Evolutionary conservation across 2,888 invertebrate genomes (phyloP), one percentile per base, ranked within the genome.

Genomic region (Caenorhabditis wallacei): DNA sequence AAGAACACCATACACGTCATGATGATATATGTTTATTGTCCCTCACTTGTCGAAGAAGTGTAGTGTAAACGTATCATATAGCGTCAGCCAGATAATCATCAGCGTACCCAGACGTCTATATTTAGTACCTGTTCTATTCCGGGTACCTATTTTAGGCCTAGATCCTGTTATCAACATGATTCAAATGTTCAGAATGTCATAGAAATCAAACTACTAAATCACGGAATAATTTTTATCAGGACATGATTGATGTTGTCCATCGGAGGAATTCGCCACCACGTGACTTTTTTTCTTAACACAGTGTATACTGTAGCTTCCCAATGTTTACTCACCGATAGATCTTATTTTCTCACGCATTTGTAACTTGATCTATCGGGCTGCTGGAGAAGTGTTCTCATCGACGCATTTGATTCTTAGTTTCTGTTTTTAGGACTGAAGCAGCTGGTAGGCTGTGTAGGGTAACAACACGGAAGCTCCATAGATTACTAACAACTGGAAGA

Each of bases 331-430:
- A 35, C 51, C n/a, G 51, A 66, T 66, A 35, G 35, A 66, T 66
- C 64, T 8, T 48, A 13, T 26, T 24, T 63, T 46, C 26, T n/a
- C 46, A 26, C 51, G 63, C 30, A 63, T 63, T 66, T 66, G 51
- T 66, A 35, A 66, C 53, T 66, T 66, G 64, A 66, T 66, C 64
- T 48, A 48, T 63, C 63, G 37, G 46, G 8, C 30, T 30, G 3
- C 24, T 24, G n/a, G 35, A 53, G 37, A 66, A 66, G 66, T 18
- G 66, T 66, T 66, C 53, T 66, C 46, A 37, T 13, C 63, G 24
- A 35, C 66, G 66, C 20, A 66, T n/a, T 66, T 66, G 66, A 40
- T 66, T 66, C 37, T 66, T 66, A 66, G 66, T 66, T 66, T 66
- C 53, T 66, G 51, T 66, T 66, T 48, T 53, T 48, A 18, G 26